phyloP scores from a whole-genome alignment of 35 echinoderm and acorn worm genomes.

The Antedon bifida region DNA sequence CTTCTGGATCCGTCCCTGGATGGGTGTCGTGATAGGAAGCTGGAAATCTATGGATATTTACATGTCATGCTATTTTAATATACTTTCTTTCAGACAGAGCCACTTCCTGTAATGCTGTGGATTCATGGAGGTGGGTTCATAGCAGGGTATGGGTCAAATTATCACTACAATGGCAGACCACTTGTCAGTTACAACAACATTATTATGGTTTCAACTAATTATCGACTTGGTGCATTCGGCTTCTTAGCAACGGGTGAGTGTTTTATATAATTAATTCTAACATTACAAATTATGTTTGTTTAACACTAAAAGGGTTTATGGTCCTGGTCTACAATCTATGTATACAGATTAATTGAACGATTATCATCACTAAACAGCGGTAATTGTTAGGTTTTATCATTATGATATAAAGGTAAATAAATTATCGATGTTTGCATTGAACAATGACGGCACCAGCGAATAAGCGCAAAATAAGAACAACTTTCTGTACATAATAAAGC shows the following conservation, averaged over 20 bases:
- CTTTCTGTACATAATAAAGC: no score
- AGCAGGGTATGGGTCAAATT: slow-evolving; percentile 3
- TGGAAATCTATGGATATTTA: no score
- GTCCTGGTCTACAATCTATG: no score
- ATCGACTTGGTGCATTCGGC: slow-evolving; percentile 36
- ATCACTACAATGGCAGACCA: slow-evolving; percentile 25
- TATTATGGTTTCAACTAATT: slow-evolving; percentile 55
- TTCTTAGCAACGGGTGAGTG: slow-evolving; percentile 57
- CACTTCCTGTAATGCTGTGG: slow-evolving; percentile 59
- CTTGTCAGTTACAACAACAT: slow-evolving; percentile 46
- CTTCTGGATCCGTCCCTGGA: no score
- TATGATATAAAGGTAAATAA: no score
- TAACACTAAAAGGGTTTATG: background rate
- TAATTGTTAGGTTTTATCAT: no score
- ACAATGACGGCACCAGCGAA: no score
- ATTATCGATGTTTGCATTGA: no score
- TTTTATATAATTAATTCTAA: background rate
- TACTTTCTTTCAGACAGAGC: slow-evolving; percentile 1
- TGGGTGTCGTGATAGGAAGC: no score
- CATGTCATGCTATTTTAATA: background rate
- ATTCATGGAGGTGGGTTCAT: slow-evolving; percentile 61
- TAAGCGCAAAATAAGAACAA: no score
- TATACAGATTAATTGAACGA: no score
- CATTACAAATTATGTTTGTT: background rate
- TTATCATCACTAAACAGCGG: no score